phyloP scores from a whole-genome alignment of 2,888 invertebrate genomes.

The Bellardia pandia region DNA sequence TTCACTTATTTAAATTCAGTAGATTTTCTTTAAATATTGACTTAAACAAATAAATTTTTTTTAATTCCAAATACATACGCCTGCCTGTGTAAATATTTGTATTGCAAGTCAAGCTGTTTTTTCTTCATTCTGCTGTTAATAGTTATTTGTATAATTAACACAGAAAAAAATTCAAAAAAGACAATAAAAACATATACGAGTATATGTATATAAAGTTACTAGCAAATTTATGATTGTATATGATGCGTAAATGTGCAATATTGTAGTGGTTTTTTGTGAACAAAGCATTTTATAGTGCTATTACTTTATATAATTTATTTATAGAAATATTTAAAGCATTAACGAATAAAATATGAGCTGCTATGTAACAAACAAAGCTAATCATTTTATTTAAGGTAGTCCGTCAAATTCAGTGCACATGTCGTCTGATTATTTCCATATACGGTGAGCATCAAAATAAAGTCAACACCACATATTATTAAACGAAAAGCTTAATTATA shows the following conservation, averaged over 20 bases:
- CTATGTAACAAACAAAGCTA: not conserved
- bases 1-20: not conserved
- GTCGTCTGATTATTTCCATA: too few relatives aligned
- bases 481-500: too few relatives aligned
- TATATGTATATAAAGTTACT: not conserved
- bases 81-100: not conserved
- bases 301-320: not conserved
- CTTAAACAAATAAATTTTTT: not conserved
- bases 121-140: slow-evolving; percentile 6
- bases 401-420: too few relatives aligned
- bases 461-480: too few relatives aligned
- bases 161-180: not conserved
- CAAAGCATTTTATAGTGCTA: not conserved
- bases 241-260: slow-evolving; percentile 25
- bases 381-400: too few relatives aligned
- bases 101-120: not conserved
- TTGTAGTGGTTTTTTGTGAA: not conserved
- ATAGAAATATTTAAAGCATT: not conserved
- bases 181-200: not conserved
- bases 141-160: slow-evolving; percentile 38
- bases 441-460: not conserved
- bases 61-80: not conserved
- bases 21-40: not conserved
- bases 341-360: not conserved
- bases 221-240: slow-evolving; percentile 28